These are phyloP conservation scores for Oreochromis tanganicae DNA, from an alignment of 2,113 vertebrate species.

Conservation along the genomic window DNA sequence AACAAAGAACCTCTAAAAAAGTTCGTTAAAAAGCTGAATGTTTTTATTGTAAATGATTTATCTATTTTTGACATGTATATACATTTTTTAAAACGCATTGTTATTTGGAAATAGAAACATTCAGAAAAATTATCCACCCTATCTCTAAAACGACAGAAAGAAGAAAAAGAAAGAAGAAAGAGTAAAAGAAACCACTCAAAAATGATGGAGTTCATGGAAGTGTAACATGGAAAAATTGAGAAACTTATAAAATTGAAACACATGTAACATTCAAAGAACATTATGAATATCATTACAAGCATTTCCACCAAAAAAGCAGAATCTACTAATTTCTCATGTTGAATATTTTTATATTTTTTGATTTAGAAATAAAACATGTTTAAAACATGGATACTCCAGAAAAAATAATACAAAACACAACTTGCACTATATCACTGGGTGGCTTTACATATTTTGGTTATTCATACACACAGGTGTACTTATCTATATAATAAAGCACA, in stretches of 20 bases:
- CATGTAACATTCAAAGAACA: background rate
- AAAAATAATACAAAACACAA: background rate
- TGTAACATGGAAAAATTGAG: background rate
- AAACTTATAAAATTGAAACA: background rate
- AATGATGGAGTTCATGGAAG: background rate
- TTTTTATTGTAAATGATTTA: background rate
- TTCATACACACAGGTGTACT: background rate
- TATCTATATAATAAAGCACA: background rate
- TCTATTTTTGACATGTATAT: background rate
- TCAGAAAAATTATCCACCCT: rapidly evolving
- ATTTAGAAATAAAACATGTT: background rate
- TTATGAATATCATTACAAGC: background rate
- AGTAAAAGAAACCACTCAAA: background rate
- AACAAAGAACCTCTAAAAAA: rapidly evolving
- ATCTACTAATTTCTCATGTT: background rate
- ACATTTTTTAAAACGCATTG: background rate
- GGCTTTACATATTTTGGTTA: background rate
- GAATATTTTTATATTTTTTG: background rate
- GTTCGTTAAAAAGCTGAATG: background rate
- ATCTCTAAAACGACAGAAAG: background rate
- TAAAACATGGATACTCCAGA: background rate
- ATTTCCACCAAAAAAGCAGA: background rate
- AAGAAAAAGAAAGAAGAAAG: background rate
- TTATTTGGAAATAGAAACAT: background rate
- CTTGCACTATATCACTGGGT: background rate